phyloP scores from a whole-genome alignment of 2,888 invertebrate species.

The Linnaemya tessellans region DNA sequence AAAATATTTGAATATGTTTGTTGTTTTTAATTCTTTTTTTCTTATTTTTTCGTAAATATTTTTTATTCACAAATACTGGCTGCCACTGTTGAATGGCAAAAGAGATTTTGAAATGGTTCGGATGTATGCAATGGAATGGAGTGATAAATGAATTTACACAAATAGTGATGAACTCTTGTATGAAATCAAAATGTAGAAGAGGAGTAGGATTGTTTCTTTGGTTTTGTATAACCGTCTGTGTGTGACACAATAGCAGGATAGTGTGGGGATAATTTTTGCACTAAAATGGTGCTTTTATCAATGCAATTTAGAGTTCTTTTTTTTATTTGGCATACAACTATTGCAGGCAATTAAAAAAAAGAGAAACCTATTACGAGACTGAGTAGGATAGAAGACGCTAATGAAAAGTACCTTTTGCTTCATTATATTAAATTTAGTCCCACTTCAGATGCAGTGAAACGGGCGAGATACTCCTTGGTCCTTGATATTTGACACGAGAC shows the following conservation, averaged over 20 bases:
- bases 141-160: constrained; percentile 57
- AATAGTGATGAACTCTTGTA: constrained; percentile 46
- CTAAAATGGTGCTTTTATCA: constrained; percentile 16
- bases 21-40: not conserved
- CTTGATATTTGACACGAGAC: no score
- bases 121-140: constrained; percentile 28
- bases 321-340: not conserved
- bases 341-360: not conserved
- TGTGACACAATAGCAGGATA: constrained; percentile 31
- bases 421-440: no score
- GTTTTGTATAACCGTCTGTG: constrained; percentile 15
- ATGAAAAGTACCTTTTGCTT: not conserved
- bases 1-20: constrained; percentile 56
- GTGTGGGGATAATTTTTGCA: not conserved
- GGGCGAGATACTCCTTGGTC: no score
- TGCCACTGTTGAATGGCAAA: not conserved
- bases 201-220: constrained; percentile 2
- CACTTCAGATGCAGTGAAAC: no score
- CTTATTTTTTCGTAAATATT: not conserved
- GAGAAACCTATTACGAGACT: not conserved
- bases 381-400: not conserved
- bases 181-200: not conserved
- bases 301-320: constrained; percentile 24
- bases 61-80: constrained; percentile 40
- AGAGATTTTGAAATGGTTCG: constrained; percentile 2